Conservation (phyloP, 2,797 vertebrate species). For the Simalia tracyae region DNA sequence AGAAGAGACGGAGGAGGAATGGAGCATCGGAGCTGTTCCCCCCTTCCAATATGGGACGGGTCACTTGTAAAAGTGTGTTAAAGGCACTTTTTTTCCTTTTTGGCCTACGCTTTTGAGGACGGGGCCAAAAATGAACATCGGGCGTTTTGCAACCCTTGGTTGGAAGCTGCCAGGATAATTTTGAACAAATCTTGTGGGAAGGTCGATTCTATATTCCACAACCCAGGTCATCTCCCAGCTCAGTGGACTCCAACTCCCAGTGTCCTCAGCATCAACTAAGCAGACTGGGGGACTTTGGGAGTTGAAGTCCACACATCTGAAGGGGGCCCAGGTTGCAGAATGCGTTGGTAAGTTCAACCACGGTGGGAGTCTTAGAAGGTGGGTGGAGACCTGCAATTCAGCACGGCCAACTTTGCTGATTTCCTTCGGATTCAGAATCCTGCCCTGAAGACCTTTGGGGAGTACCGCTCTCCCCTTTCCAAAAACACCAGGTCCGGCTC, state of each 20-base stretch:
- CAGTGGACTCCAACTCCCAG: not conserved
- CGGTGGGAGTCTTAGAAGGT: not conserved
- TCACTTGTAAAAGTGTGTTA: not conserved
- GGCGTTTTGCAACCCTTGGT: not conserved
- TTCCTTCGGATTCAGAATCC: not conserved
- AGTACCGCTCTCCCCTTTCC: not conserved
- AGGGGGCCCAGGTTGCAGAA: not conserved
- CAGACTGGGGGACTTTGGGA: not conserved
- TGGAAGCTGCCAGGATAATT: not conserved
- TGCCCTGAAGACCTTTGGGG: not conserved
- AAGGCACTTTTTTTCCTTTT: not conserved
- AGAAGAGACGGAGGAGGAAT: not conserved
- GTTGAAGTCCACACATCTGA: not conserved
- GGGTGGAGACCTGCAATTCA: not conserved
- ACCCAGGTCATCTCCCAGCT: not conserved
- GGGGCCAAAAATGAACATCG: not conserved
- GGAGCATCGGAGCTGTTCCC: no score
- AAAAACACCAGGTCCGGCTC: not conserved
- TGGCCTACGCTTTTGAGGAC: not conserved
- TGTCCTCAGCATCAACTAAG: no score
- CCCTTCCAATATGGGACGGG: not conserved
- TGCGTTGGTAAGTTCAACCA: not conserved
- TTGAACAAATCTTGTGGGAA: not conserved
- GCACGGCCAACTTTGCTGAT: not conserved
- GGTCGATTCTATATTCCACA: not conserved